phyloP scores from a whole-genome alignment of 2,888 invertebrate species.

The Trissonchulus sp. region DNA sequence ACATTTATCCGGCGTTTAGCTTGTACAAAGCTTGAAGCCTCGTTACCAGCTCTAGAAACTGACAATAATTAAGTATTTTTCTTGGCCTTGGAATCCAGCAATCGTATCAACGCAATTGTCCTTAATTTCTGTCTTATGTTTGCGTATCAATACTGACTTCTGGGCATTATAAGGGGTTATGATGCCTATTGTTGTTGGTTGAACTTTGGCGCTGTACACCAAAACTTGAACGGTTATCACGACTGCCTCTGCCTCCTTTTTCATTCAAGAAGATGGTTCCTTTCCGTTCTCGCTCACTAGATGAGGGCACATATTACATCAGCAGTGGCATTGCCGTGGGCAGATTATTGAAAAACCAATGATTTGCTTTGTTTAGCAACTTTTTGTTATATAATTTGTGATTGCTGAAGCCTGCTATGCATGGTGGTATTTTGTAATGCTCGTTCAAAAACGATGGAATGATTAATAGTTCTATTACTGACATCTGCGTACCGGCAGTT shows the following conservation, averaged over 20 bases:
- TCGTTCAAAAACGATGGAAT: background rate
- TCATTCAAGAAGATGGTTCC: background rate
- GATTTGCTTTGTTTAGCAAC: background rate
- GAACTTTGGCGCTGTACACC: background rate
- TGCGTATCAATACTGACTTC: too few relatives aligned
- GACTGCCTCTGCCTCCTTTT: background rate
- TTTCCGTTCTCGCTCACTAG: too few relatives aligned
- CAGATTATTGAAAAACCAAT: background rate
- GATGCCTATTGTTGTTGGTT: too few relatives aligned
- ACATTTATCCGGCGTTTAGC: too few relatives aligned
- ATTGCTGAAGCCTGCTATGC: background rate
- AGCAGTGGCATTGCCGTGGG: background rate
- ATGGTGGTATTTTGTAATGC: background rate
- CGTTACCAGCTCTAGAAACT: too few relatives aligned
- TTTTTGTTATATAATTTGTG: background rate
- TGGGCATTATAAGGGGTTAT: too few relatives aligned
- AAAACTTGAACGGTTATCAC: background rate
- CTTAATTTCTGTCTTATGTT: too few relatives aligned
- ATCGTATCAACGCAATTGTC: too few relatives aligned
- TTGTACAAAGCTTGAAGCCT: too few relatives aligned
- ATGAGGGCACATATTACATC: too few relatives aligned
- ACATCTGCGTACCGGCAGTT: background rate
- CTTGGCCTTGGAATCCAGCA: too few relatives aligned
- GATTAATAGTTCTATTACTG: background rate
- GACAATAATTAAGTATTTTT: too few relatives aligned